Evolutionary conservation across 2,888 invertebrate species (phyloP), one percentile per base, ranked within the genome.

Genomic region (Anthrax anthrax): DNA sequence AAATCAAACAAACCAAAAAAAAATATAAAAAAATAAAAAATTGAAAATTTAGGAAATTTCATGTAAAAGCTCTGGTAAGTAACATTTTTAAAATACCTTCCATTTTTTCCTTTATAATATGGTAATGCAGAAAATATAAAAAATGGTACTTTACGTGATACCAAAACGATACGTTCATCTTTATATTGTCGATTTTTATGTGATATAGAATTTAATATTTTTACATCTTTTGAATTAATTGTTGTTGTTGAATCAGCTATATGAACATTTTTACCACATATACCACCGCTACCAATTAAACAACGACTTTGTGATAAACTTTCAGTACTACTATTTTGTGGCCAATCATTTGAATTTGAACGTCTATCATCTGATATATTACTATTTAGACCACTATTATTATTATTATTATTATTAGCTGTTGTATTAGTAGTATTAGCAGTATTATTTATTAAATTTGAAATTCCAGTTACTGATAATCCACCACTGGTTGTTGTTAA

Each of bases 51-150:
- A 44, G 27, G 37, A 43, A 17, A 44, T 46, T 38, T 6, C 19
- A 18, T 37, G 8, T 5, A 36, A 46, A 36, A 37, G 16, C 8
- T 14, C 10, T 14, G 14, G 29, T 23, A 29, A 36, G 2, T 12
- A 12, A 41, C 3, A 2, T 14, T 37, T 16, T 18, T 12, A 5
- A 60, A 68, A 65, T 62, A 81, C 81, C 81, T 72, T 56, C 73
- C 72, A 60, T 69, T 74, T 49, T 78, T 74, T 56, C 77, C 78
- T 63, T 79, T 81, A 47, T 77, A 81, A 63, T 88, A 91, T 34
- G 92, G 89, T 61, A 94, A 77, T 46, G 86, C 79, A 37, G 92
- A 92, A 65, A 85, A 92, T 50, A 94, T 74, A 55, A 84, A 75
- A 70, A 91, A 84, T 34, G 94, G 92, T 47, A 81, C 79, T 57